Evolutionary conservation across 2,113 vertebrate genomes (phyloP).

Genomic region (Brevimyrus niger): DNA sequence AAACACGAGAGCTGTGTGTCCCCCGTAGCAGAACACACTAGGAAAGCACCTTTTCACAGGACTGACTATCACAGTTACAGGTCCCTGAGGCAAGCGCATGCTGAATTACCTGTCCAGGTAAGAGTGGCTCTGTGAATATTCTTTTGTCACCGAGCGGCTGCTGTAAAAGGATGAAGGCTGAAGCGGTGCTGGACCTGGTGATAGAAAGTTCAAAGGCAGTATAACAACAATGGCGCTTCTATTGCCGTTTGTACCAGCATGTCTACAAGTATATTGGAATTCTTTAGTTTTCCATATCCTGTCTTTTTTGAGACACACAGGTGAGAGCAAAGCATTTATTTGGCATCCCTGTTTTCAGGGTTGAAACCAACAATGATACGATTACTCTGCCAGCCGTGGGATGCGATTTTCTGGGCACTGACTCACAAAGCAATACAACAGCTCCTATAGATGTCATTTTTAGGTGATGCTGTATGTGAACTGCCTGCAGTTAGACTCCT

Average conservation of each 20-base stretch:
- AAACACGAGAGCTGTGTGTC: background rate
- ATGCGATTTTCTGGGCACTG: background rate
- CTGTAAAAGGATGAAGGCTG: slow-evolving; percentile 88
- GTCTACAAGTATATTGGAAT: background rate
- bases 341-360: no score
- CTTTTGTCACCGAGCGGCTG: slow-evolving; percentile 74
- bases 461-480: background rate
- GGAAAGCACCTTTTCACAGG: background rate
- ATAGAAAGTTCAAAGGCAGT: background rate
- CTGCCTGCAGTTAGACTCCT: no score
- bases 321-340: background rate
- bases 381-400: background rate
- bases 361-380: no score
- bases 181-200: slow-evolving; percentile 75
- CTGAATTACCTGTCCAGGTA: slow-evolving; percentile 75
- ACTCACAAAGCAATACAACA: background rate
- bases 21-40: background rate
- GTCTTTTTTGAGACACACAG: background rate
- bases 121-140: slow-evolving; percentile 70
- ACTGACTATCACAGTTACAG: background rate
- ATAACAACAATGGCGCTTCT: background rate
- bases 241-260: background rate
- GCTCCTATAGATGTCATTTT: background rate
- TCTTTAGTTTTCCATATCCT: background rate
- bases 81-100: background rate